Percentiles rank a stretch among this genome's conserved stretches.
These are phyloP conservation scores for Spodoptera littoralis DNA, from an alignment of 2,888 invertebrate species.

Conservation along the genomic window DNA sequence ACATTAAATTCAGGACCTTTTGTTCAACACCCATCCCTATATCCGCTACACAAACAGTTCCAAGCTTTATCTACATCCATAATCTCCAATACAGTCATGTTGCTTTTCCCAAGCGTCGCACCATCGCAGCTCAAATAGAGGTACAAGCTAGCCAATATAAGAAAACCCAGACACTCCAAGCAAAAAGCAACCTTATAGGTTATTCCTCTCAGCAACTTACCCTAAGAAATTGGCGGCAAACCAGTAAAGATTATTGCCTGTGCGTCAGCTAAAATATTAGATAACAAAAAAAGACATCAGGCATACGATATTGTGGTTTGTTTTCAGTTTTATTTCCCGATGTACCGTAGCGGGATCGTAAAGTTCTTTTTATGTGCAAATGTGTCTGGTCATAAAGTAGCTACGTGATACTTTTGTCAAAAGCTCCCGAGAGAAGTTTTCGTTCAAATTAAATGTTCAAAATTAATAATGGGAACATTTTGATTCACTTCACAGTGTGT, in stretches of 20 bases:
- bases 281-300: conserved; percentile 71
- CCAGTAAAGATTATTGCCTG: conserved; percentile 58
- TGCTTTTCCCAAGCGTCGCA: too few species aligned
- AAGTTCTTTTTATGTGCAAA: conserved; percentile 84
- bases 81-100: too few species aligned
- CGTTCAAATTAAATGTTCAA: conserved; percentile 67
- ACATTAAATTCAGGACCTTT: too few species aligned
- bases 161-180: conserved; percentile 1
- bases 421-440: conserved; percentile 59
- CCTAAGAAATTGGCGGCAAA: conserved; percentile 42
- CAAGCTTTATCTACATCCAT: too few species aligned
- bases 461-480: conserved; percentile 49
- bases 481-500: too few species aligned
- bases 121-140: too few species aligned
- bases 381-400: conserved; percentile 79
- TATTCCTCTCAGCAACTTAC: conserved; percentile 16
- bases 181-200: conserved; percentile 18
- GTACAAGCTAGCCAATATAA: background rate
- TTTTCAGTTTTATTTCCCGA: conserved; percentile 69
- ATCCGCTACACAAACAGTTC: too few species aligned
- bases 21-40: too few species aligned
- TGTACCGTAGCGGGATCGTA: conserved; percentile 66
- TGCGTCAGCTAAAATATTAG: conserved; percentile 69
- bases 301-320: conserved; percentile 72
- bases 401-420: conserved; percentile 85